Percentiles rank a stretch among this genome's conserved stretches.
Evolutionary conservation across 2,888 invertebrate species (phyloP).

Genomic region (Mesorhabditis spiculigera): DNA sequence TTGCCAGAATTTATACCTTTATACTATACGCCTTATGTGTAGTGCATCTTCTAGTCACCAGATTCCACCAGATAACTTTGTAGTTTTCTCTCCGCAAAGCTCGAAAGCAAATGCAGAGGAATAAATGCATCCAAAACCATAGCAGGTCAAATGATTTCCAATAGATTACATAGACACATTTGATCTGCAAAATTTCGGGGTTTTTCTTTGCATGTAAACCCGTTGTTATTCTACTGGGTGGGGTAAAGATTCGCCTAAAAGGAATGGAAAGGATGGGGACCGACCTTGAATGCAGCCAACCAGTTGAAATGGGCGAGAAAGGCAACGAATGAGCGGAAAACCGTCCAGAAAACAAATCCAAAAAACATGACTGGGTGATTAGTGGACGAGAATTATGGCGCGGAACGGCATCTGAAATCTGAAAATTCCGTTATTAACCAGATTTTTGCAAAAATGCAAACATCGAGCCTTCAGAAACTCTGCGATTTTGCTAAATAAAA

Average conservation of each 20-base stretch:
- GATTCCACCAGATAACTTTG: slow-evolving; percentile 5
- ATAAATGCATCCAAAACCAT: slow-evolving; percentile 4
- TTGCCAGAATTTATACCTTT: background rate
- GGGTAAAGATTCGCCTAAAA: no score
- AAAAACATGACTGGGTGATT: background rate
- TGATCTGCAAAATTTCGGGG: background rate
- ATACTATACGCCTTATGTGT: slow-evolving; percentile 5
- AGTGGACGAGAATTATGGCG: no score
- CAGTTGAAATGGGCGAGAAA: slow-evolving; percentile 4
- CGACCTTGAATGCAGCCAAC: slow-evolving; percentile 6
- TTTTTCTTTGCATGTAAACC: background rate
- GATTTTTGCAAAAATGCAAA: no score
- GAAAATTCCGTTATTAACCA: no score
- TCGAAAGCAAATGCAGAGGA: background rate
- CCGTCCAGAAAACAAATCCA: background rate
- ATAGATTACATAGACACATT: slow-evolving; percentile 3
- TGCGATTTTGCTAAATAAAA: no score
- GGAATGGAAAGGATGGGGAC: background rate
- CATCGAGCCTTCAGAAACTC: no score
- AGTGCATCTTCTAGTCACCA: background rate
- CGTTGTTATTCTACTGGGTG: no score
- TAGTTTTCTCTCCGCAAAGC: slow-evolving; percentile 2
- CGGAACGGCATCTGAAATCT: no score
- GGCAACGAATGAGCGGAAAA: background rate
- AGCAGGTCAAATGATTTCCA: slow-evolving; percentile 5